Conservation (phyloP, 2,888 invertebrate genomes). For the Drosophila robusta region DNA sequence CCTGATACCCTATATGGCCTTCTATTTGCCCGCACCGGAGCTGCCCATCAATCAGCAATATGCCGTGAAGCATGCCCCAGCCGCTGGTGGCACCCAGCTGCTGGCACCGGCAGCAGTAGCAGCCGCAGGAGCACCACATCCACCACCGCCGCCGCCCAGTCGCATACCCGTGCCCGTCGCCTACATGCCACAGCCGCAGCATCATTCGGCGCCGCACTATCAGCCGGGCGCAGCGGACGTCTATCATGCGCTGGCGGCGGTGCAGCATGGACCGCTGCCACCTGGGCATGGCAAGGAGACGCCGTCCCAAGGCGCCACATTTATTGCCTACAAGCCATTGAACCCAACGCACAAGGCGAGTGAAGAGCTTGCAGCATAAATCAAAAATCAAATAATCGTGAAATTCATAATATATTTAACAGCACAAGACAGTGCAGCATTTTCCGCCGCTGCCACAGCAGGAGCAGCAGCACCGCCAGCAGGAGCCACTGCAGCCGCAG, state of each 20-base stretch:
- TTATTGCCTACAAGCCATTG: slow-evolving; percentile 76
- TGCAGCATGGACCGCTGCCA: slow-evolving; percentile 56
- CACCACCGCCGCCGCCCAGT: slow-evolving; percentile 23
- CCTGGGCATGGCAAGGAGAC: slow-evolving; percentile 59
- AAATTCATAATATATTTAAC: slow-evolving; percentile 56
- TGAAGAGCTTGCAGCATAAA: slow-evolving; percentile 44
- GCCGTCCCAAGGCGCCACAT: slow-evolving; percentile 59
- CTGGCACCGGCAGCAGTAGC: slow-evolving; percentile 56
- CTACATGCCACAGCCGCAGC: slow-evolving; percentile 75
- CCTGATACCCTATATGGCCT: slow-evolving; percentile 93
- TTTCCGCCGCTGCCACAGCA: slow-evolving; percentile 75
- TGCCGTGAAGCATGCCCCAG: slow-evolving; percentile 69
- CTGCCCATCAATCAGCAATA: slow-evolving; percentile 85
- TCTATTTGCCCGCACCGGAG: slow-evolving; percentile 89
- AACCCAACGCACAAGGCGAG: slow-evolving; percentile 71
- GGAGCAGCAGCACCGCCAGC: slow-evolving; percentile 38
- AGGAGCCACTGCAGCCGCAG: slow-evolving; percentile 50
- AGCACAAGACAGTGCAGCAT: slow-evolving; percentile 83
- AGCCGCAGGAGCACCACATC: background rate
- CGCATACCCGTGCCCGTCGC: slow-evolving; percentile 81
- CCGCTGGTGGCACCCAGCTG: slow-evolving; percentile 61
- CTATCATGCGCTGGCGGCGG: slow-evolving; percentile 75
- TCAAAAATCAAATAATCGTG: slow-evolving; percentile 64
- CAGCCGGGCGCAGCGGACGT: slow-evolving; percentile 74
- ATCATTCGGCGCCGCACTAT: slow-evolving; percentile 53